Base-by-base conservation (phyloP, 2,113 vertebrate species). In the Nestor notabilis region DNA sequence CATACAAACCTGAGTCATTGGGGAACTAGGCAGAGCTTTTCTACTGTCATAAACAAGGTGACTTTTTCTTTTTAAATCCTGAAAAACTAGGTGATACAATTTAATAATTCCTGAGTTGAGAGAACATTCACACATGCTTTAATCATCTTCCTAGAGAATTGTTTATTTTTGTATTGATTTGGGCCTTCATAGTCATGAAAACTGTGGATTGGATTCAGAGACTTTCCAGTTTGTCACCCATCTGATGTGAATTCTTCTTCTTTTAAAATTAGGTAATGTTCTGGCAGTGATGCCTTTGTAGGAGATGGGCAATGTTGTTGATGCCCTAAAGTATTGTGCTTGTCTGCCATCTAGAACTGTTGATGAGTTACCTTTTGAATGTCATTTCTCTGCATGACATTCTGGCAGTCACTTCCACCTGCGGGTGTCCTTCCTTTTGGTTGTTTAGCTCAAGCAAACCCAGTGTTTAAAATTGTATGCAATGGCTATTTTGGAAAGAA, bases 311-410 rank as follows among this genome's bases (percentile, higher is more conserved):
- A n/a, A 4, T 60, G 44, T 55, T 94, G 43, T 56, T 0, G 8
- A 66, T 94, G 43, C 17, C n/a, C 50, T 92, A 10, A 93, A 83
- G 64, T 69, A 13, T 60, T 2, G 0, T 41, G 55, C 49, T 52
- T 86, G 25, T 93, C 82, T 97, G 81, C 90, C 79, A 85, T 96
- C 78, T 85, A 93, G 84, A 75, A 58, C 37, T 66, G 92, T 92
- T 86, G 81, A 96, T 6, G 24, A 65, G 27, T 75, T 94, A 75
- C 75, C 64, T 95, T 95, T 86, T 83, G 95, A 96, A 93, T 96
- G 96, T 96, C 93, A 96, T 83, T 90, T 95, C 95, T 88, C 95
- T 94, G 92, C 69, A 2, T 92, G 96, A 93, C 79, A n/a, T 92
- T 92, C 92, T 94, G 96, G 96, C 93, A 96, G 64, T 83, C 64